Percentiles rank a stretch among this genome's conserved stretches.
These are phyloP conservation scores for Erynnis tages DNA, from an alignment of 2,888 invertebrate genomes.

Conservation along the genomic window DNA sequence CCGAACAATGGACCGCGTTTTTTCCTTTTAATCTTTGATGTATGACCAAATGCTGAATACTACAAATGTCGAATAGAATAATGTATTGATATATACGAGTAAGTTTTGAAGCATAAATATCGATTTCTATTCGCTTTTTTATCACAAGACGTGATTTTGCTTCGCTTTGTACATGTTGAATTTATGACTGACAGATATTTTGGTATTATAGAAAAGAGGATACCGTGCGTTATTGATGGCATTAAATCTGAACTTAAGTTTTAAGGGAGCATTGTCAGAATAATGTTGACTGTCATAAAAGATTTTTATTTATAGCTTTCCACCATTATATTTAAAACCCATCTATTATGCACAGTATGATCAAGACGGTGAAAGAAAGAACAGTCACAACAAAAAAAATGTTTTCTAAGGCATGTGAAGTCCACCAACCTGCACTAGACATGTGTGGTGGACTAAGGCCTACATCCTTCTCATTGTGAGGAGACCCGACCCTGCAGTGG, in stretches of 20 bases:
- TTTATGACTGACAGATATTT: conserved; percentile 8
- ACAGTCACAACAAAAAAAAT: no score
- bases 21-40: conserved; percentile 38
- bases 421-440: no score
- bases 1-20: conserved; percentile 42
- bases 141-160: conserved; percentile 12
- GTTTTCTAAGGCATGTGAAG: no score
- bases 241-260: background rate
- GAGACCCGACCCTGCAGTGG: no score
- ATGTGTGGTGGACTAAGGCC: no score
- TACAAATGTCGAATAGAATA: conserved; percentile 28
- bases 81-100: conserved; percentile 27
- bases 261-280: no score
- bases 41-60: conserved; percentile 36
- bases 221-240: background rate
- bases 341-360: no score
- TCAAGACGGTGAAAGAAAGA: no score
- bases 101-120: conserved; percentile 27
- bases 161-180: conserved; percentile 10
- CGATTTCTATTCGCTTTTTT: conserved; percentile 23
- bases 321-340: no score
- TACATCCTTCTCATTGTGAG: no score
- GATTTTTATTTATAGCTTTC: no score
- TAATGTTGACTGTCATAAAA: no score
- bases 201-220: conserved; percentile 3